Percentiles rank a stretch among this genome's conserved stretches.
Conservation (phyloP, 2,888 invertebrate species). For the Anthophora plumipes region DNA sequence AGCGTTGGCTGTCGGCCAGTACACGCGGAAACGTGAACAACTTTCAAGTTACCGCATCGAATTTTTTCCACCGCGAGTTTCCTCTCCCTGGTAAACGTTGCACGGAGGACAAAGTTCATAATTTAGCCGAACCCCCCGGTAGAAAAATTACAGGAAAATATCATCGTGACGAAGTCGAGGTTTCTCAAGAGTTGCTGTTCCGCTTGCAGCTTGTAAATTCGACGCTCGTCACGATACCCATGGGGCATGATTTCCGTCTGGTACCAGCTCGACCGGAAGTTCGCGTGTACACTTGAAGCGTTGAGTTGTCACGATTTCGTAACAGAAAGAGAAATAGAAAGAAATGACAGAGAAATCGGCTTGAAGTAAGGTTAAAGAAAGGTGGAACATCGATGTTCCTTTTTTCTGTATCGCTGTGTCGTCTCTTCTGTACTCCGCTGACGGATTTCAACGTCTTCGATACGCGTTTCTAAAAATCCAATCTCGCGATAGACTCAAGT, state of each 20-base stretch:
- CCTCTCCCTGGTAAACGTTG: background rate
- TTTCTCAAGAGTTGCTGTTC: conserved; percentile 6
- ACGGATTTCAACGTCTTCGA: background rate
- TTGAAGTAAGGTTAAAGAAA: background rate
- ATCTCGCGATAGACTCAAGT: conserved; percentile 70
- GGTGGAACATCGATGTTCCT: conserved; percentile 1
- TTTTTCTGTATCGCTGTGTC: conserved; percentile 1
- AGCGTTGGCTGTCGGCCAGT: conserved; percentile 20
- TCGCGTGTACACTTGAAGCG: conserved; percentile 23
- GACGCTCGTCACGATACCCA: conserved; percentile 55
- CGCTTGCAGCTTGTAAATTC: conserved; percentile 15
- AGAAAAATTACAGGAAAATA: conserved; percentile 10
- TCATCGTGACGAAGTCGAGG: background rate
- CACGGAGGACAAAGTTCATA: background rate
- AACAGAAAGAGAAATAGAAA: background rate
- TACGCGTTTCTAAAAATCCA: conserved; percentile 68
- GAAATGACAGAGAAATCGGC: background rate
- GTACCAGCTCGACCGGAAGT: conserved; percentile 43
- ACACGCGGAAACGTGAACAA: background rate
- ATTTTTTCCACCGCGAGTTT: background rate
- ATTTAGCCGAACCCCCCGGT: conserved; percentile 20
- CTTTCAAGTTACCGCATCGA: background rate
- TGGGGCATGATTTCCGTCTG: conserved; percentile 9
- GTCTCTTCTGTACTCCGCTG: background rate
- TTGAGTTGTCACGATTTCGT: conserved; percentile 7